Base-by-base conservation (phyloP, 2,113 vertebrate genomes). In the Rhinolophus sinicus region DNA sequence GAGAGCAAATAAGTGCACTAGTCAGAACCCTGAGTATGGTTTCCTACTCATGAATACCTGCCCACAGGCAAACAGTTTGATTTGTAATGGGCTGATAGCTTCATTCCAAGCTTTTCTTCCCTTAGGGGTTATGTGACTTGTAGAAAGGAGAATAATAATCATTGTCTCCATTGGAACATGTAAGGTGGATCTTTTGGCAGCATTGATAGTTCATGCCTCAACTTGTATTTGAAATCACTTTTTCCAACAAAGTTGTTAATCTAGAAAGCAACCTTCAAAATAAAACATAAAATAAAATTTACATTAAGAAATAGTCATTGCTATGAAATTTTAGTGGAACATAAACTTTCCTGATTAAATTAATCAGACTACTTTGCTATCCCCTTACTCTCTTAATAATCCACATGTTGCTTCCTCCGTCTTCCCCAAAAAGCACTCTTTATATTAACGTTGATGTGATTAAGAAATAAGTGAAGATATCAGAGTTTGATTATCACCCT, bases 231-330 rank as follows among this genome's bases (percentile, higher is more conserved):
- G 2, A 92, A 95, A 77, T 75, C 30, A 76, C 8, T 81, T 80
- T 92, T 87, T 78, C 22, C 28, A 88, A 44, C 44, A 84, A 81
- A 65, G 4, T 90, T 94, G 3, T 73, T 58, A 84, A 84, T 87
- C 56, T 72, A 56, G 24, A 84, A 67, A 94, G 24, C 81, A 50
- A 60, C 1, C 15, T 22, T 52, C 2, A 90, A 64, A 47, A n/a
- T 94, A 78, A 70, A 54, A 70, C 14, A 62, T 56, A 73, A 73
- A 88, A 30, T n/a, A 19, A 75, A 80, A 30, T 60, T 70, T 83
- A 81, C 44, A 96, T 96, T 95, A 97, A 83, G 38, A 91, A 96
- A n/a, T 35, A 60, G 2, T 67, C 3, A 19, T 93, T 97, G 12
- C 21, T 3, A 78, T 44, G n/a, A 96, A 58, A 60, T 47, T 94